phyloP scores from a whole-genome alignment of 2,888 invertebrate genomes.

The Suillia variegata region DNA sequence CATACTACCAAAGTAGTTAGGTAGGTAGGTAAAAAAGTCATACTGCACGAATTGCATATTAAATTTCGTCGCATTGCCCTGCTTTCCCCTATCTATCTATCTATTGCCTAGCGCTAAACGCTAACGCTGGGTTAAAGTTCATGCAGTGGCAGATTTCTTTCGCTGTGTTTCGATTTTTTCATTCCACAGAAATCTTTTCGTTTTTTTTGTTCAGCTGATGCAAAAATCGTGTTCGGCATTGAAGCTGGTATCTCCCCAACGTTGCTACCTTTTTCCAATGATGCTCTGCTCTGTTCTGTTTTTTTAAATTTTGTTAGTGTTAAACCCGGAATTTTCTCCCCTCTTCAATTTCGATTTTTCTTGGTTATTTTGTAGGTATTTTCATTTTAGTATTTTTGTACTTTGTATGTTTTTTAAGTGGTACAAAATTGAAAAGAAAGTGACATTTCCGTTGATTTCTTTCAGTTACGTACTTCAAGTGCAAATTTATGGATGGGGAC shows the following conservation, averaged over 20 bases:
- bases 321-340: slow-evolving; percentile 13
- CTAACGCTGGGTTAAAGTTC: slow-evolving; percentile 49
- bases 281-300: slow-evolving; percentile 20
- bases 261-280: slow-evolving; percentile 6
- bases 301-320: slow-evolving; percentile 23
- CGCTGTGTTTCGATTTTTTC: not conserved
- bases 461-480: slow-evolving; percentile 2
- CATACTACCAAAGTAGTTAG: too few species aligned
- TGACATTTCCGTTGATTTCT: slow-evolving; percentile 51
- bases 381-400: not conserved
- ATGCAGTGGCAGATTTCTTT: slow-evolving; percentile 38
- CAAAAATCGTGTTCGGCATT: slow-evolving; percentile 39
- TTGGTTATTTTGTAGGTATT: slow-evolving; percentile 28
- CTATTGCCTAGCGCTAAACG: too few species aligned
- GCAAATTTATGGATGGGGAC: not conserved
- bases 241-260: not conserved
- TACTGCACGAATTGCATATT: slow-evolving; percentile 57
- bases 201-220: too few species aligned
- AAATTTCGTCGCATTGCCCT: slow-evolving; percentile 37
- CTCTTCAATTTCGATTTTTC: not conserved
- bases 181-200: not conserved
- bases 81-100: too few species aligned
- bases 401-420: slow-evolving; percentile 38
- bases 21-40: too few species aligned
- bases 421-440: slow-evolving; percentile 51